Base-by-base conservation (phyloP, 2,113 vertebrate genomes). In the Sebastes schlegelii region DNA sequence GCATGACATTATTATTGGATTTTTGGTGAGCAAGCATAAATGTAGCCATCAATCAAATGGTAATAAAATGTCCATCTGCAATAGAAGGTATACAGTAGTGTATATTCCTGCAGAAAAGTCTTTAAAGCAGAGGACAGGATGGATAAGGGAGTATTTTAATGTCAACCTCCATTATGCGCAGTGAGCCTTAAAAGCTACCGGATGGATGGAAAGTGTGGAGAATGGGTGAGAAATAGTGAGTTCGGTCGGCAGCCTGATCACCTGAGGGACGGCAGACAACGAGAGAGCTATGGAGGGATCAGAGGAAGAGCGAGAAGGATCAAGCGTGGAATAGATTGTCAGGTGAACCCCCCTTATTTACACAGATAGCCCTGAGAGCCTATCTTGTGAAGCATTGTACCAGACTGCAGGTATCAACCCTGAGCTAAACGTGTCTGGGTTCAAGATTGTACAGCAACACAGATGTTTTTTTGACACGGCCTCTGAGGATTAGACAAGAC, bases 231-330 rank as follows among this genome's bases (percentile, higher is more conserved):
- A 77, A 83, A 88, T 55, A n/a, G 64, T 34, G 34, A 8, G n/a
- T 77, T 84, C 74, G 72, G 52, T 21, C 72, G 16, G 52, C 43
- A 64, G 87, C 72, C 64, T 68, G 77, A 86, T 77, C 63, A 80
- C 74, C 81, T 46, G 54, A 57, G n/a, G 61, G 64, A 57, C 1
- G 8, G 13, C 11, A 74, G 74, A 70, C 55, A 62, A 63, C 8
- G 3, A 46, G 34, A 63, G 71, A 74, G 52, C 61, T 8, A 12
- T 52, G 61, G 51, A 57, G 23, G 69, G 81, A 86, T 88, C 80
- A 82, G 52, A 88, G 68, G 58, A 51, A 78, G 69, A 87, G 52
- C 11, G 10, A 1, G 19, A 63, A 58, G 62, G 66, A 81, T 82
- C 60, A 84, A 72, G 74, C 49, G 4, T 63, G 51, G 65, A 54